Evolutionary conservation across 1,140 invertebrate genomes (phyloP), one percentile per base, ranked within the genome.

Genomic region (Brachionus manjavacas): DNA sequence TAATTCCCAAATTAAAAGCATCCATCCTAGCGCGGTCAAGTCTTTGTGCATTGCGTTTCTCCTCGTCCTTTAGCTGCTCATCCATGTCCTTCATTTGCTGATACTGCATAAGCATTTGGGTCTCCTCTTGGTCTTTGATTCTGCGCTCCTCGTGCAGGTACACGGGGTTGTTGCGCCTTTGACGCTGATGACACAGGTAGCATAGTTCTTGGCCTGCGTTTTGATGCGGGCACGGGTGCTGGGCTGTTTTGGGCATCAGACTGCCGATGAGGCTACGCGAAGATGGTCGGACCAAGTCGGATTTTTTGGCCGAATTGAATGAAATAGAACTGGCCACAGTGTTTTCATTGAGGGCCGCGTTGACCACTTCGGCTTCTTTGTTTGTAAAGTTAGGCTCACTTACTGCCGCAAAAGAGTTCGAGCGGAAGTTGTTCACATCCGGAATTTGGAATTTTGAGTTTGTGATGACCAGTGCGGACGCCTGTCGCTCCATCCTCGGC

Each of bases 111-210:
- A 89, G 84, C 8, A 90, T 84, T n/a, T 85, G 84, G 31, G 88
- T 88, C 70, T 90, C 89, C 84, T 90, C 88, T 23, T 86, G 86
- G 64, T 89, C 88, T 25, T 87, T 84, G n/a, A 84, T 78, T 55
- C 86, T 85, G n/a, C 86, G 80, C 83, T 90, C 88, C 64, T 89
- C 88, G 8, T 86, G 81, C 74, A 90, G 89, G 1, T 87, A 88
- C 3, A 90, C 87, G 3, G 88, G 88, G 7, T 89, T 85, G 84
- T 90, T 90, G 20, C 88, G 84, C 14, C 87, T 85, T n/a, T 86
- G 86, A n/a, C 89, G 80, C 85, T 89, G 88, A 83, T 89, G 88
- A 85, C 89, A 90, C 11, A 90, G 85, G 84, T 89, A 89, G 85
- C 89, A 90, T 76, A 90, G 84, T 84, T 90, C 89, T 84, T 90